Evolutionary conservation across 1,140 invertebrate species (phyloP).

Genomic region (Microplitis demolitor): DNA sequence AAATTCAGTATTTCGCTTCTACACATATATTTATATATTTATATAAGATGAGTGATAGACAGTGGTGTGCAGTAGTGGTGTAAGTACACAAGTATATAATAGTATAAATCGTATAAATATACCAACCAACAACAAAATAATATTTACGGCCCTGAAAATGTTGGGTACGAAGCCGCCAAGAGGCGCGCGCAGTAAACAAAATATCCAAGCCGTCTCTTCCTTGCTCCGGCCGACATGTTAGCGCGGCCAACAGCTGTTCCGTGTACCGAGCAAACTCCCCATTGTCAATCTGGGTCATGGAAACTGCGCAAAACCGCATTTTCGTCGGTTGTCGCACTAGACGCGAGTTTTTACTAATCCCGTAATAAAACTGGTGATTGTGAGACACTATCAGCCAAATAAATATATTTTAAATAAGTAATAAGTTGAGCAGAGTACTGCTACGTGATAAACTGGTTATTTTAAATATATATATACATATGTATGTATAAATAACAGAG

Average conservation of each 20-base stretch:
- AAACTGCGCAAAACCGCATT: conserved; percentile 57
- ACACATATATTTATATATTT: not conserved
- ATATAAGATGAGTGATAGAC: too few relatives aligned
- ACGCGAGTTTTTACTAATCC: conserved; percentile 4
- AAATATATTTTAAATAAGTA: conserved; percentile 26
- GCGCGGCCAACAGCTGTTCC: conserved; percentile 59
- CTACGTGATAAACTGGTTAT: conserved; percentile 7
- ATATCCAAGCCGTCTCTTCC: conserved; percentile 50
- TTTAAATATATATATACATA: not conserved
- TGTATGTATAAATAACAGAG: too few relatives aligned
- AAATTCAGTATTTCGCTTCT: not conserved
- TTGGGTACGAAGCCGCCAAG: conserved; percentile 55
- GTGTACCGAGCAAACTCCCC: conserved; percentile 58
- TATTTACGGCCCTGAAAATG: conserved; percentile 50
- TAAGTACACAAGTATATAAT: too few relatives aligned
- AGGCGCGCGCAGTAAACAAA: conserved; percentile 50
- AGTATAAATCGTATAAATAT: not conserved
- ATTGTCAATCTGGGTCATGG: conserved; percentile 59
- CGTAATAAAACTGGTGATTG: conserved; percentile 19
- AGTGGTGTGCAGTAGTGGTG: too few relatives aligned
- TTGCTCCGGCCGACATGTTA: conserved; percentile 52
- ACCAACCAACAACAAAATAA: not conserved
- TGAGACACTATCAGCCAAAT: conserved; percentile 13
- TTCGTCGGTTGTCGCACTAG: conserved; percentile 31
- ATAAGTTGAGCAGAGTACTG: conserved; percentile 28